Percentiles rank a stretch among this genome's conserved stretches.
These are phyloP conservation scores for Zeus faber DNA, from an alignment of 2,113 vertebrate genomes.

Conservation along the genomic window DNA sequence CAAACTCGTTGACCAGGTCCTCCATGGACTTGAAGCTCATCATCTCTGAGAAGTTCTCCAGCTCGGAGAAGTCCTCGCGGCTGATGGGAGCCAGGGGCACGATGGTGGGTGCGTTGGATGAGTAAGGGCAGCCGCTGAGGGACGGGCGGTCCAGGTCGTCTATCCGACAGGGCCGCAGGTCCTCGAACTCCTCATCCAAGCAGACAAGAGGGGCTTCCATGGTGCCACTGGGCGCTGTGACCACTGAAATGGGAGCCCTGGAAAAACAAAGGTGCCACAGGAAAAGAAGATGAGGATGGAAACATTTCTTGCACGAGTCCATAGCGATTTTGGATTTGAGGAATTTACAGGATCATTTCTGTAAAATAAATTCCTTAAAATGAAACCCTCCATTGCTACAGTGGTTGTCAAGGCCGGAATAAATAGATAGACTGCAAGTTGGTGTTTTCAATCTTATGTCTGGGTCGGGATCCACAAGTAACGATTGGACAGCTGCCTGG, in stretches of 20 bases:
- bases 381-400: no score
- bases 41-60: constrained; percentile 94
- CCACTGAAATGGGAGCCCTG: constrained; percentile 31
- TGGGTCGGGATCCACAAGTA: no score
- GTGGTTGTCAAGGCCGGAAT: no score
- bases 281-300: no score
- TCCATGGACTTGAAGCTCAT: constrained; percentile 98
- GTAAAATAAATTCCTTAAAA: no score
- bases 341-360: no score
- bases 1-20: constrained; percentile 92
- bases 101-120: constrained; percentile 64
- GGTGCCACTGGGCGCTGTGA: constrained; percentile 40
- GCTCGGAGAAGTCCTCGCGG: constrained; percentile 89
- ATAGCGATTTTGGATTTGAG: no score
- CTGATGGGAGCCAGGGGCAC: constrained; percentile 69
- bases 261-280: no score
- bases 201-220: constrained; percentile 94
- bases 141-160: constrained; percentile 75
- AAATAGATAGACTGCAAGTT: no score
- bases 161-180: constrained; percentile 80
- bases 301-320: no score
- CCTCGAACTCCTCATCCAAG: constrained; percentile 91
- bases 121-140: constrained; percentile 24
- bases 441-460: no score
- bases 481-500: no score